Base-by-base conservation (phyloP, 64 coral and sea anemone genomes). In the Pocillopora verrucosa region DNA sequence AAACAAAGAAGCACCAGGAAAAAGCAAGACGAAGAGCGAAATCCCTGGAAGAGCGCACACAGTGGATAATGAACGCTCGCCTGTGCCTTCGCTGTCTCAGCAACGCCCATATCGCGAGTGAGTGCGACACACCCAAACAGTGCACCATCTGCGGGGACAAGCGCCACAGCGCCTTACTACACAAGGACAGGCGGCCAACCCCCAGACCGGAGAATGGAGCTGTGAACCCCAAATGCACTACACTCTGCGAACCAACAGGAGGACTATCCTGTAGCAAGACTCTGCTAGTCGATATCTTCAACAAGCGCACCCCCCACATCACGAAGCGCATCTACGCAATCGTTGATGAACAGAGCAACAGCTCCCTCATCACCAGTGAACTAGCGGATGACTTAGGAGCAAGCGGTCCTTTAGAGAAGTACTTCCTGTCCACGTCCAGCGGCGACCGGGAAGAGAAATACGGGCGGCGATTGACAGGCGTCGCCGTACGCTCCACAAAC, bases 31-130 rank as follows among this genome's bases (percentile, higher is more conserved):
- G 59, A 60, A 14, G 59, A 60, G 59, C 59, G 14, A 60, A 60
- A 60, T 9, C 59, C 59, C 59, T 60, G 59, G 59, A 60, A 60
- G 59, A 60, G 14, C 59, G 59, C 59, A 60, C 14, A 60, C 59
- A 60, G 59, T 60, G 59, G 59, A 60, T 60, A 60, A n/a, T n/a
- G n/a, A 2, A 45, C 2, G 41, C 37, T 38, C 74, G 74, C 62
- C 92, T 90, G 9, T 94, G 93, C 75, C 87, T 90, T 79, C 88
- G 93, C 35, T 90, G 88, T 75, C 56, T 94, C 16, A 60, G 58
- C 24, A 20, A 30, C 5, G 24, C 16, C 58, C 93, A 95, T 56
- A 73, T 70, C 38, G 89, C 72, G 4, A 83, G 59, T 26, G 20
- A 30, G 20, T 91, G 89, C 41, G 88, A 56, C 15, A 61, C 59